Evolutionary conservation across 2,888 invertebrate species (phyloP).

Genomic region (Drosophila sordidapex): DNA sequence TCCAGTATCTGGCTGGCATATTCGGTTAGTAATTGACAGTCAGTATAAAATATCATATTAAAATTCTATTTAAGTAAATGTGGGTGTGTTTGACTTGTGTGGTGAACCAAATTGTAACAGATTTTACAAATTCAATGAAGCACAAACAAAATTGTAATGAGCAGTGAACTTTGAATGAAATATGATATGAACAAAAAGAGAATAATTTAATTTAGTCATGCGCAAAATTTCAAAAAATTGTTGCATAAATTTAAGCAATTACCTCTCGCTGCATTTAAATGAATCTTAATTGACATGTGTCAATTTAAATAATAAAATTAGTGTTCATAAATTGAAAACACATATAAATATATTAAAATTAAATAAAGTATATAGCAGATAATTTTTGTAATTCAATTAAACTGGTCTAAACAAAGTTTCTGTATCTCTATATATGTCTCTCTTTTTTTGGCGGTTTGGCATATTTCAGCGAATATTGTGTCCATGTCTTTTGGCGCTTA

Average conservation of each 20-base stretch:
- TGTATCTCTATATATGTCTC: background rate
- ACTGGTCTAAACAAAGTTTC: background rate
- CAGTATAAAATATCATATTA: background rate
- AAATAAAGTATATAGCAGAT: background rate
- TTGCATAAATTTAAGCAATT: background rate
- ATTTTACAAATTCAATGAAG: background rate
- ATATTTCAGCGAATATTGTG: conserved; percentile 69
- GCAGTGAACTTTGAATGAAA: background rate
- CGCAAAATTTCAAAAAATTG: background rate
- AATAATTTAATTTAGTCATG: background rate
- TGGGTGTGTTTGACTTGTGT: background rate
- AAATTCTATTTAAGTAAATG: background rate
- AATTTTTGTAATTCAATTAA: background rate
- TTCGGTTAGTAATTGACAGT: conserved; percentile 72
- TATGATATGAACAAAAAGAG: background rate
- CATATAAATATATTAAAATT: background rate
- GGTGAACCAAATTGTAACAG: background rate
- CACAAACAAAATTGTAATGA: background rate
- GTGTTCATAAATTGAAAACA: background rate
- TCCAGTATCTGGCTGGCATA: conserved; percentile 81
- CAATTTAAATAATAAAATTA: background rate
- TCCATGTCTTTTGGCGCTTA: conserved; percentile 81
- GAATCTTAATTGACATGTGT: background rate
- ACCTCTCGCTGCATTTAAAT: background rate
- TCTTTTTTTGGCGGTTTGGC: background rate